Evolutionary conservation across 2,113 vertebrate genomes (phyloP), one percentile per base, ranked within the genome.

Genomic region (Talpa occidentalis): DNA sequence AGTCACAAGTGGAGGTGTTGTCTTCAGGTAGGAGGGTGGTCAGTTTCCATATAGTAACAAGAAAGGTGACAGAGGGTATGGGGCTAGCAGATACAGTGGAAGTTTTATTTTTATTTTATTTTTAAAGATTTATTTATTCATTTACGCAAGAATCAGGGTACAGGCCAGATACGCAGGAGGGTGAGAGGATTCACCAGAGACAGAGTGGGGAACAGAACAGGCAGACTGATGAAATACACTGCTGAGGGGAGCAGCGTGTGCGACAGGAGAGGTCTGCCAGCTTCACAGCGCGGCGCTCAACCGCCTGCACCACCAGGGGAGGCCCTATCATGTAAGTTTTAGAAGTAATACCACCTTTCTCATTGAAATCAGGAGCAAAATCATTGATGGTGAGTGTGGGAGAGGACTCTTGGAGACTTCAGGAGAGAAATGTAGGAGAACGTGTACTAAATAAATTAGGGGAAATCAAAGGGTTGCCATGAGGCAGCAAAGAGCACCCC

Each of bases 271-370:
- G n/a, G n/a, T n/a, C n/a, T n/a, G n/a, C n/a, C n/a, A n/a, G n/a
- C n/a, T n/a, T n/a, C n/a, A n/a, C n/a, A n/a, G n/a, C n/a, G n/a
- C n/a, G n/a, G n/a, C n/a, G n/a, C n/a, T n/a, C n/a, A n/a, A n/a
- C n/a, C n/a, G n/a, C n/a, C n/a, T n/a, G n/a, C n/a, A n/a, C n/a
- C n/a, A n/a, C n/a, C n/a, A n/a, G n/a, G n/a, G n/a, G n/a, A n/a
- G n/a, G n/a, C n/a, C n/a, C n/a, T n/a, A n/a, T n/a, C n/a, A n/a
- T n/a, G n/a, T n/a, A 35, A 26, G 12, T 79, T 90, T 78, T 40
- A 92, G 21, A 94, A 66, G 16, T 90, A 91, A 17, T 88, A 67
- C 49, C 22, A 22, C 22, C 14, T 69, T 87, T 94, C 49, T 94
- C 49, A n/a, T 28, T 89, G 64, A 74, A 42, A 22, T 87, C 44